phyloP scores from a whole-genome alignment of 2,113 vertebrate species.

The Petroica traversi region DNA sequence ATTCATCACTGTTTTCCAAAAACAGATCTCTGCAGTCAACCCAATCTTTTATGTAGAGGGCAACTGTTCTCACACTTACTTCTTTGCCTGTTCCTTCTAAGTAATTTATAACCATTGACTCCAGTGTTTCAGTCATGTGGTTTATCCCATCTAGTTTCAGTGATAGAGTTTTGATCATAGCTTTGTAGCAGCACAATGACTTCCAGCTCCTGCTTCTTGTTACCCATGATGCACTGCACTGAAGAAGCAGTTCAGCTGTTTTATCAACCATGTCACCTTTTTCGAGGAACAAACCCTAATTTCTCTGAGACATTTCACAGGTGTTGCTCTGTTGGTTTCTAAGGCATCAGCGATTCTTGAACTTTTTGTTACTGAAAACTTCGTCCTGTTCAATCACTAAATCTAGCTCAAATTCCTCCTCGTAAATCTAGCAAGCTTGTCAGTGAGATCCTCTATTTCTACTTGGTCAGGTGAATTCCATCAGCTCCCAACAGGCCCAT shows the following conservation, averaged over 20 bases:
- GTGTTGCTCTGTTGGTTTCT: background rate
- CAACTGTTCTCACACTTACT: background rate
- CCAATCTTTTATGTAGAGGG: background rate
- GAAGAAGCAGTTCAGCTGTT: background rate
- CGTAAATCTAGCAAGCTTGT: background rate
- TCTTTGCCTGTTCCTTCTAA: background rate
- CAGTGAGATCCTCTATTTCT: background rate
- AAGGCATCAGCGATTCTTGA: background rate
- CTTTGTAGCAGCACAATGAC: background rate
- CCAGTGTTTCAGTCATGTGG: background rate
- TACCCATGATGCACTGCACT: rapidly evolving
- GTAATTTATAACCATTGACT: background rate
- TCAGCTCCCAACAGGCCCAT: background rate
- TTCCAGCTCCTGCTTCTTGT: background rate
- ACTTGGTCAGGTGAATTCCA: background rate
- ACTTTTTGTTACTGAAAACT: background rate
- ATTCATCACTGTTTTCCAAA: background rate
- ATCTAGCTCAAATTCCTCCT: background rate
- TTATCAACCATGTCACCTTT: background rate
- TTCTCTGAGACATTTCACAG: background rate
- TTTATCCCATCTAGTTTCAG: background rate
- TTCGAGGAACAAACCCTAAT: background rate
- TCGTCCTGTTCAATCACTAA: background rate
- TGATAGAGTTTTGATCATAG: background rate
- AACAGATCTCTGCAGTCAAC: background rate